A percentile compares a stretch with the other conserved stretches of the same genome.
Evolutionary conservation across 2,888 invertebrate species (phyloP).

Genomic region (Nemotelus pantherinus): DNA sequence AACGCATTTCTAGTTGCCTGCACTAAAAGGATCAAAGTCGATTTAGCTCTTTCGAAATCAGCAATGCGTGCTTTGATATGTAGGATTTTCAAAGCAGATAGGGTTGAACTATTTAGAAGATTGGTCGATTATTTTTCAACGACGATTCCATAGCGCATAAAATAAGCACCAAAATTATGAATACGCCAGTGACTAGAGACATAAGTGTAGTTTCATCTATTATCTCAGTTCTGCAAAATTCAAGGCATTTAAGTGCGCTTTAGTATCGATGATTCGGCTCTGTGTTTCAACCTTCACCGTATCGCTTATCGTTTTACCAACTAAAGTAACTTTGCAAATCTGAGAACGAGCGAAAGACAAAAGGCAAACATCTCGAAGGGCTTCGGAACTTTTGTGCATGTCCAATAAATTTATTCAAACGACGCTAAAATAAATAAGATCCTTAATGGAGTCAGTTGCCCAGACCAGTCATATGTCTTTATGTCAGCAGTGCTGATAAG

Average conservation of each 20-base stretch:
- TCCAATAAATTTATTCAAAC: slow-evolving; percentile 43
- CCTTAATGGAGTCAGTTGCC: slow-evolving; percentile 43
- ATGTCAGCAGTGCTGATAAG: slow-evolving; percentile 26
- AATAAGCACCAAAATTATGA: too few species aligned
- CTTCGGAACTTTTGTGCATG: slow-evolving; percentile 30
- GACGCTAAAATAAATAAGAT: slow-evolving; percentile 42
- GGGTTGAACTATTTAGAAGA: background rate
- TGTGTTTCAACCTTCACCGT: too few species aligned
- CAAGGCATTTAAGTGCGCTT: too few species aligned
- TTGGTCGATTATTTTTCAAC: too few species aligned
- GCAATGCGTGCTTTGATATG: background rate
- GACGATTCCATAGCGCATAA: too few species aligned
- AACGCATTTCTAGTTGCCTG: slow-evolving; percentile 24
- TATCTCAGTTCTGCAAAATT: too few species aligned
- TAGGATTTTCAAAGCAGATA: background rate
- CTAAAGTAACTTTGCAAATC: background rate
- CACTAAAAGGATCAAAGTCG: slow-evolving; percentile 37
- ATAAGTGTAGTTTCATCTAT: too few species aligned
- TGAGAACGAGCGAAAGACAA: background rate
- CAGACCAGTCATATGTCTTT: slow-evolving; percentile 42
- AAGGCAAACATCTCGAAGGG: slow-evolving; percentile 25
- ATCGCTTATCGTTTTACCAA: too few species aligned
- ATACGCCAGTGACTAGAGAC: too few species aligned
- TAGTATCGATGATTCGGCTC: too few species aligned
- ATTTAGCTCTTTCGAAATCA: slow-evolving; percentile 3